Conservation (phyloP, 2,797 vertebrate species). For the Acrossocheilus fasciatus region DNA sequence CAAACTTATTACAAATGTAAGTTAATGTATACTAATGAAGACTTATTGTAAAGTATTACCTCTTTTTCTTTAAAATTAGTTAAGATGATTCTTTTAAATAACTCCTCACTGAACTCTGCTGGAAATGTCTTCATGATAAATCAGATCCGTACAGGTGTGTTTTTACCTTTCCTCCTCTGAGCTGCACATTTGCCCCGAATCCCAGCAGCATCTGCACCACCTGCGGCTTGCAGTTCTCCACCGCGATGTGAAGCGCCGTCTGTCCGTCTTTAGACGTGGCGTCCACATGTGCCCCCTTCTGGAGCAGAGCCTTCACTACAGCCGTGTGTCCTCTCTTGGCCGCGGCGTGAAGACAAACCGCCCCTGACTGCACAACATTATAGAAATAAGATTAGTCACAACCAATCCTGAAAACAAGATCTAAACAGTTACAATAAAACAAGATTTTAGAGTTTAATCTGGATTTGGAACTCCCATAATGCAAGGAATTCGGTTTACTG, state of each 20-base stretch:
- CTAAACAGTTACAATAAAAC: background rate
- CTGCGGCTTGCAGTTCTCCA: slow-evolving; percentile 68
- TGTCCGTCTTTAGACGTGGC: slow-evolving; percentile 66
- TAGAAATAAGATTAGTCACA: background rate
- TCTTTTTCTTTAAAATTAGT: background rate
- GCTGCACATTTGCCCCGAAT: slow-evolving; percentile 71
- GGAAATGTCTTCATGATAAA: background rate
- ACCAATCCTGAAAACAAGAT: background rate
- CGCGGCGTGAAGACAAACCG: slow-evolving; percentile 70
- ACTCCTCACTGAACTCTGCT: background rate
- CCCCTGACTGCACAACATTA: slow-evolving; percentile 62
- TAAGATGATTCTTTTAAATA: background rate
- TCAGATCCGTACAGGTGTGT: background rate
- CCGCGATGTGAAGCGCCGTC: slow-evolving; percentile 69
- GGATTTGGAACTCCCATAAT: background rate
- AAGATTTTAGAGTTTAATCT: background rate
- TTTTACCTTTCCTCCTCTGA: slow-evolving; percentile 70
- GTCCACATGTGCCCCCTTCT: slow-evolving; percentile 70
- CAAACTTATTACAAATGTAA: background rate
- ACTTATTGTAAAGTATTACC: background rate
- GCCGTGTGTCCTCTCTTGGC: slow-evolving; percentile 67
- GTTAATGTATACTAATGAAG: background rate
- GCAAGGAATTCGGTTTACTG: too few relatives aligned
- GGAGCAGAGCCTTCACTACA: slow-evolving; percentile 70
- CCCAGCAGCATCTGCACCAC: slow-evolving; percentile 73